These are phyloP conservation scores for Scatophagus argus DNA, from an alignment of 2,113 vertebrate species.

Conservation along the genomic window DNA sequence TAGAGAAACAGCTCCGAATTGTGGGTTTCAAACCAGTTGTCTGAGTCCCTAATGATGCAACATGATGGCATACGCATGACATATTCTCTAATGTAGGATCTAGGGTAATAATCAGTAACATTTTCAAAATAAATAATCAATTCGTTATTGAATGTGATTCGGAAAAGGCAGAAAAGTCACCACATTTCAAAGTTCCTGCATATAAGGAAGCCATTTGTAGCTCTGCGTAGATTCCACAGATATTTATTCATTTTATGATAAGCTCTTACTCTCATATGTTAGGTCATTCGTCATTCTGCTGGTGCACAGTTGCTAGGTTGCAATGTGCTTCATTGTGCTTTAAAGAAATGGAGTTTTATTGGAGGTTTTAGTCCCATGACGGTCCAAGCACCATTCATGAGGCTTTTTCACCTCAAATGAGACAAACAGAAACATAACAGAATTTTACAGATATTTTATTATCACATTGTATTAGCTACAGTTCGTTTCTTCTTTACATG, in stretches of 20 bases:
- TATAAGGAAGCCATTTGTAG: too few species aligned
- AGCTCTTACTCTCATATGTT: too few species aligned
- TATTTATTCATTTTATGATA: too few species aligned
- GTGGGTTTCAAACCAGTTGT: neutral
- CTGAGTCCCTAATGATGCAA: too few species aligned
- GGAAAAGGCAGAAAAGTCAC: neutral
- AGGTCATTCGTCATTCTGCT: too few species aligned
- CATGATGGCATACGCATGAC: too few species aligned
- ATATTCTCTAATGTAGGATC: too few species aligned
- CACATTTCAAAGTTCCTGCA: neutral
- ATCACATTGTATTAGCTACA: neutral
- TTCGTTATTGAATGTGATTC: neutral
- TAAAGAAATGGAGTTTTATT: neutral
- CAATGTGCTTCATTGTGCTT: neutral
- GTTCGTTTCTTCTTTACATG: neutral
- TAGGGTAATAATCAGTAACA: too few species aligned
- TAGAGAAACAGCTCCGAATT: neutral
- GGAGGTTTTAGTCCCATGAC: neutral
- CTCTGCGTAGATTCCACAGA: too few species aligned
- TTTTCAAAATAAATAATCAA: too few species aligned
- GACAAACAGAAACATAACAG: neutral
- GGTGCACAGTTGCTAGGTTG: too few species aligned
- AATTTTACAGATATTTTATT: neutral
- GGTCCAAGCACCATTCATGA: neutral
- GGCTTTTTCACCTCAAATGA: neutral